Conservation (phyloP, 2,888 invertebrate species). For the Tetranychus truncatus region DNA sequence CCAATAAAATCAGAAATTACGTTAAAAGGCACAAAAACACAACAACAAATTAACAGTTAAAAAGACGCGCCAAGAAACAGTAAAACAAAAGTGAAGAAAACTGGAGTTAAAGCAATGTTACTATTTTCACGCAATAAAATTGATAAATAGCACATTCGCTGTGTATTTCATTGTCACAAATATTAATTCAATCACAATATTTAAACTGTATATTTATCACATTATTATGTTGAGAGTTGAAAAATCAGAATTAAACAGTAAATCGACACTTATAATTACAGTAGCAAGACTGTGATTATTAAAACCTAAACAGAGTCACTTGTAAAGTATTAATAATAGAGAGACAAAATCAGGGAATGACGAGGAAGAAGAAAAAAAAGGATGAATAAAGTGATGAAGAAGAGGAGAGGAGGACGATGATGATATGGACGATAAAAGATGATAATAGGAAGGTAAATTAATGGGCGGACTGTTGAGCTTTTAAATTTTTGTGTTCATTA, state of each 20-base stretch:
- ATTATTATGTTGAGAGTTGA: neutral
- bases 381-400: neutral
- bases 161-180: too few relatives aligned
- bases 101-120: neutral
- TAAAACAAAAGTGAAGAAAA: neutral
- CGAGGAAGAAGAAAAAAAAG: neutral
- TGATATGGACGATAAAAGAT: neutral
- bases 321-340: neutral
- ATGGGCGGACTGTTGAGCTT: neutral
- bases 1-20: neutral
- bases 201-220: neutral
- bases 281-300: neutral
- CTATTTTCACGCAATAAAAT: too few relatives aligned
- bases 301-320: neutral
- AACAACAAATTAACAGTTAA: neutral
- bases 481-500: neutral
- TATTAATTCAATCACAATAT: neutral
- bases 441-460: slow-evolving; percentile 1
- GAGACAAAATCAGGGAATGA: neutral
- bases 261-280: neutral
- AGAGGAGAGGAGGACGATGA: slow-evolving; percentile 2
- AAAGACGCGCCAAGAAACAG: neutral
- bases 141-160: too few relatives aligned
- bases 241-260: neutral
- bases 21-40: neutral